Evolutionary conservation across 2,888 invertebrate genomes (phyloP).

Genomic region (Macaria notata): DNA sequence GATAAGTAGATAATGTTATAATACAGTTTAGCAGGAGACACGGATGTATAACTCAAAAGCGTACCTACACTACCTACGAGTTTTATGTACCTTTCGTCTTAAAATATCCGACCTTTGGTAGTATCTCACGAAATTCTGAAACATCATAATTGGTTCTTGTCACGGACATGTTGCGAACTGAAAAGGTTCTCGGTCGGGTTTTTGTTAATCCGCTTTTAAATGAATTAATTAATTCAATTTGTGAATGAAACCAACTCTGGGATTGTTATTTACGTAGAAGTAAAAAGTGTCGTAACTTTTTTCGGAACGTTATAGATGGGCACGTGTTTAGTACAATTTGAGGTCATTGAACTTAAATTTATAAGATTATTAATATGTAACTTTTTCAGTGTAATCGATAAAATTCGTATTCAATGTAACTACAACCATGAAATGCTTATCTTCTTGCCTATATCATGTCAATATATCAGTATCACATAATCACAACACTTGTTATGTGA

Average conservation of each 20-base stretch:
- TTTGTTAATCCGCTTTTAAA: constrained; percentile 16
- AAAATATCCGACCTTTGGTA: constrained; percentile 20
- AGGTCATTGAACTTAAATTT: no score
- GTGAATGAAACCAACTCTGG: constrained; percentile 5
- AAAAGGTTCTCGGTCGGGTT: constrained; percentile 20
- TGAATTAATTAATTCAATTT: constrained; percentile 18
- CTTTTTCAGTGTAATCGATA: no score
- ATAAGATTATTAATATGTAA: no score
- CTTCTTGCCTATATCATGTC: no score
- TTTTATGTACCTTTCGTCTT: constrained; percentile 8
- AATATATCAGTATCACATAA: no score
- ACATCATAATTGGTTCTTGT: constrained; percentile 31
- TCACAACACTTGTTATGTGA: no score
- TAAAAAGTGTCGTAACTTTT: no score
- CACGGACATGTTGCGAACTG: constrained; percentile 25
- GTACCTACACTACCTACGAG: constrained; percentile 1
- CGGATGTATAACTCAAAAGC: neutral
- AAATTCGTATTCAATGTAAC: no score
- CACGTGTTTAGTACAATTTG: no score
- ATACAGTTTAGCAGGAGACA: neutral
- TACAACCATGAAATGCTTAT: no score
- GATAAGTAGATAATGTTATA: neutral
- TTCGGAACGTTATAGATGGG: no score
- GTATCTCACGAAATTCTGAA: constrained; percentile 9
- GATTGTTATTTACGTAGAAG: no score